Evolutionary conservation across 1,140 invertebrate species (phyloP).

Genomic region (Subanguina moxae): DNA sequence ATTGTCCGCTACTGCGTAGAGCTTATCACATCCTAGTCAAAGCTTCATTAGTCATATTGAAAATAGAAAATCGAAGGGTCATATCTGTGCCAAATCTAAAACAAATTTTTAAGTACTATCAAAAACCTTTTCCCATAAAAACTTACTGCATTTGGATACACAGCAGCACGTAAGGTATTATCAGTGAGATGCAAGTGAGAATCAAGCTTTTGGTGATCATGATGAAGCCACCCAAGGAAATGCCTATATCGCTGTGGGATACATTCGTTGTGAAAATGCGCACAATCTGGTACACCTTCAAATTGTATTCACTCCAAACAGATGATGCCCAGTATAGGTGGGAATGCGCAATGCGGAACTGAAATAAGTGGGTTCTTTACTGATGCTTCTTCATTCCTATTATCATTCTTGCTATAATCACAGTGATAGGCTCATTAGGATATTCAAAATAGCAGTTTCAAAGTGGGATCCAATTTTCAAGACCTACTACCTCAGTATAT

Average conservation of each 20-base stretch:
- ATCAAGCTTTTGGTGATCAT: neutral
- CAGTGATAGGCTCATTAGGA: neutral
- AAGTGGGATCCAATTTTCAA: no score
- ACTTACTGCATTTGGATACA: neutral
- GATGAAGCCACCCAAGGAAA: neutral
- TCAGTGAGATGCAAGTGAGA: neutral
- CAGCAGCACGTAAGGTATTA: constrained; percentile 5
- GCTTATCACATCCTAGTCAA: no score
- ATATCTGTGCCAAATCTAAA: neutral
- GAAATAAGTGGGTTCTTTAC: no score
- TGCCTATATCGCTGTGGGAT: neutral
- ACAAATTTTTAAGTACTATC: no score
- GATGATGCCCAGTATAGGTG: constrained; percentile 1
- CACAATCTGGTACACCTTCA: constrained; percentile 4
- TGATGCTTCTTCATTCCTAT: no score
- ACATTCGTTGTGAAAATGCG: neutral
- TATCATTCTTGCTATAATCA: no score
- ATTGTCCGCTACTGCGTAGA: no score
- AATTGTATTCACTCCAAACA: neutral
- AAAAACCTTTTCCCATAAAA: no score
- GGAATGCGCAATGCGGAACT: neutral
- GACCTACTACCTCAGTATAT: neutral
- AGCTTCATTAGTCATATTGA: neutral
- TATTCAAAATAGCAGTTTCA: no score
- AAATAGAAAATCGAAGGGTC: neutral